Evolutionary conservation across 1,140 invertebrate species (phyloP), one percentile per base, ranked within the genome.

Genomic region (Pectinophora gossypiella): DNA sequence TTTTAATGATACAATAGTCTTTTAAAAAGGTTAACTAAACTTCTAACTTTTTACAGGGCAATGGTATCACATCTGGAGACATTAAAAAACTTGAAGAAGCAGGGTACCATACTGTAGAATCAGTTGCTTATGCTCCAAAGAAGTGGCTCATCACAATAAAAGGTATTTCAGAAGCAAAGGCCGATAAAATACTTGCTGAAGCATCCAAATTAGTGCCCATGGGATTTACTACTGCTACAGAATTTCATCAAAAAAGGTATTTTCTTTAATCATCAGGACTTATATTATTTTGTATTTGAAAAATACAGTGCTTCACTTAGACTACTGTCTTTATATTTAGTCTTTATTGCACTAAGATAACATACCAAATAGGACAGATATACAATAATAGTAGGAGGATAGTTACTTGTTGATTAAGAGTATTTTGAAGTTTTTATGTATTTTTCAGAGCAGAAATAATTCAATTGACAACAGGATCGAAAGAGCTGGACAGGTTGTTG

Each of bases 141-240:
- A 99, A 99, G 84, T 91, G 92, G 70, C 82, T 99, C 0, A 78
- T 98, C 7, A 81, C 91, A 5, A 97, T 99, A 15, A 99, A 99
- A 89, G 99, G 99, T 1, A 97, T 99, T 45, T 98, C 96, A 53
- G 98, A 99, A 80, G 94, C 94, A 9, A 99, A 99, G 87, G 98
- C 97, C 19, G 98, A 99, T 61, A 99, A 99, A 90, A 94, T 99
- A 56, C 68, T 98, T 48, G 91, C 91, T 42, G 97, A 99, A 89
- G 97, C 97, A 4, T 90, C 91, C 0, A 99, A 99, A 88, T 73
- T 99, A 13, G 96, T 99, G 2, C 96, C 96, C 0, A 97, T 99
- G 94, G 98, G 98, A 0, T 99, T 99, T 74, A 98, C 97, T 21
- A 98, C 97, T 18, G 99, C 98, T 0, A 96, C 97, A 35, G 97